Base-by-base conservation (phyloP, 2,113 vertebrate species). In the Etheostoma cragini region DNA sequence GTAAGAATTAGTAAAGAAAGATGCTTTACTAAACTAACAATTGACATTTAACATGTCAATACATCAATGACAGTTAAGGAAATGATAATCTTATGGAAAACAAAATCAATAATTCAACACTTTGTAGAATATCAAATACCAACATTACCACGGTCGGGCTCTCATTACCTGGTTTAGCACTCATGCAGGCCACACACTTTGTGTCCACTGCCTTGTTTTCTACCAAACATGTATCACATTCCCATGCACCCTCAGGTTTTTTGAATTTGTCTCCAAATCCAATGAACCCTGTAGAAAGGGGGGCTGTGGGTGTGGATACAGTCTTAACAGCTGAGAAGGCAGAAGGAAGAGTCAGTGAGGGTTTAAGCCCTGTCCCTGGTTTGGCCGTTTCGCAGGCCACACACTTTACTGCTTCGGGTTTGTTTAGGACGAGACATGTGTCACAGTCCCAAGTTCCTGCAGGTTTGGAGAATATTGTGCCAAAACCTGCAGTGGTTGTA, bases 381-480 rank as follows among this genome's bases (percentile, higher is more conserved):
- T 98, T 99, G 56, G 97, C 96, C 1, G 96, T 98, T 72, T 98
- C 97, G 85, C 98, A 99, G 0, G 98, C 98, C 85, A 99, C 88
- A 76, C 98, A 99, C 91, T 98, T 98, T 22, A 97, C 92, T 17
- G 93, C 96, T 71, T 99, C 98, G 0, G 96, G 91, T 89, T 98
- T 99, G 93, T 99, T 99, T 52, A 93, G 94, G 61, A 99, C 97
- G 82, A 99, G 93, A 93, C 98, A 99, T 2, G 97, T 99, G 84
- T 99, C 98, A 90, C 98, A 99, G 57, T 98, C 97, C 98, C 98
- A 99, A 0, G 88, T 96, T 78, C 95, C 97, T 30, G 92, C 80
- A 26, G 95, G 88, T 56, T 95, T 87, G 88, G 97, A 95, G 82
- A 98, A 98, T 76, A 95, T 95, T 42, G 96, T 92, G 84, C 93